Base-by-base conservation (phyloP, 2,888 invertebrate species). In the Cephalotes varians region DNA sequence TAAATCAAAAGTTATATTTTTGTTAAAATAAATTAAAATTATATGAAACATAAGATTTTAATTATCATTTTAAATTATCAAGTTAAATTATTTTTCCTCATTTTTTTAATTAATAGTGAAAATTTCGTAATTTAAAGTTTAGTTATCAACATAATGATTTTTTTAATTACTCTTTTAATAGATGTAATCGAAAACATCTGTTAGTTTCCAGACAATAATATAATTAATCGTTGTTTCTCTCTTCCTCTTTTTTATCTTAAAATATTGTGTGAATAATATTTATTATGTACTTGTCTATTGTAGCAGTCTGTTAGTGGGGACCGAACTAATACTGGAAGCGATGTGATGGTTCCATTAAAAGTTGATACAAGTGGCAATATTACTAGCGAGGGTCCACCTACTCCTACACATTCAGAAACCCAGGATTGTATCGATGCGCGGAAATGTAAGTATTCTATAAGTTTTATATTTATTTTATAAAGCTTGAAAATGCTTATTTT, bases 321-420 rank as follows among this genome's bases (percentile, higher is more conserved):
- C 62, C 92, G 93, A 85, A 91, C 88, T 83, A 91, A 90, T 72
- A 90, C 92, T 87, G 91, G 93, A 80, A 93, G 91, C 80, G 94
- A 94, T 81, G 92, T 94, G 56, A 94, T 94, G 93, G 93, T 95
- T 84, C 95, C 95, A 86, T 93, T 96, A 72, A 95, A 95, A 93
- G 95, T 96, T 89, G 96, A 96, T 91, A 96, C 95, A 83, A 94
- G 94, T 88, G 94, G 93, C 65, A 94, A 93, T 90, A 87, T 89
- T 81, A 91, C 94, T 76, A 93, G 93, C 87, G 97, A 96, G 88
- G 97, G 97, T 72, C 97, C 97, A 90, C 97, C 97, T 67, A 97
- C 97, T 88, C 97, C 97, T n/a, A 97, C 97, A 89, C 97, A 97
- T 95, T 97, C 97, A 89, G 96, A 97, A 95, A 96, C 96, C 94